These are phyloP conservation scores for Oasisia sp. DNA, from an alignment of 2,888 invertebrate species.

Conservation along the genomic window DNA sequence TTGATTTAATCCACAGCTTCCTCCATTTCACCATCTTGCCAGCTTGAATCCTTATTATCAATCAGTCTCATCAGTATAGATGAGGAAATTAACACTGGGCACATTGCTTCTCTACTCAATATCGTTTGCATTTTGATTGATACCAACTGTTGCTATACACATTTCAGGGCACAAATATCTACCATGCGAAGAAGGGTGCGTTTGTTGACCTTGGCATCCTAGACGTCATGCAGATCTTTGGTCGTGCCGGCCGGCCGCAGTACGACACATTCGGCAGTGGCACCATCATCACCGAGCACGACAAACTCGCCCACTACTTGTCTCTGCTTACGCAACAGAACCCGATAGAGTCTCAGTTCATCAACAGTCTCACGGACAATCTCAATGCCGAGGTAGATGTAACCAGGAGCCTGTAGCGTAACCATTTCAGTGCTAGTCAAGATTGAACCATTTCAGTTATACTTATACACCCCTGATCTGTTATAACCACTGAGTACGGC, in stretches of 20 bases:
- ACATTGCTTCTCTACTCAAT: background rate
- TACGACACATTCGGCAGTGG: constrained; percentile 93
- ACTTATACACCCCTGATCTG: no score
- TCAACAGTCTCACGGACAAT: constrained; percentile 91
- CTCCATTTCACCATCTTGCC: no score
- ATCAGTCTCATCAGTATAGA: no score
- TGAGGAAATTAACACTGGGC: no score
- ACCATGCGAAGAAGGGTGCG: constrained; percentile 92
- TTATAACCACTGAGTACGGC: no score
- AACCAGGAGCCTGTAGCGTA: no score
- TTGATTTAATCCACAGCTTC: no score
- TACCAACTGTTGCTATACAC: constrained; percentile 19
- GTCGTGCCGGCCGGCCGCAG: constrained; percentile 97
- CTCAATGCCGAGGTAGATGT: constrained; percentile 90
- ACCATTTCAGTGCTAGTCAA: no score
- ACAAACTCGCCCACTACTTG: constrained; percentile 92
- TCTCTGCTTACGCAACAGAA: constrained; percentile 94
- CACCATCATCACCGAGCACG: constrained; percentile 92
- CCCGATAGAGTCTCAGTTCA: constrained; percentile 98
- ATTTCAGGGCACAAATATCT: constrained; percentile 91
- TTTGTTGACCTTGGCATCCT: constrained; percentile 96
- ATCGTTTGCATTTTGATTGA: background rate
- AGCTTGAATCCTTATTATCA: no score
- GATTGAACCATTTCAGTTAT: no score
- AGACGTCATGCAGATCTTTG: constrained; percentile 92